Conservation (phyloP, 1,140 invertebrate species). For the Proales similis region DNA sequence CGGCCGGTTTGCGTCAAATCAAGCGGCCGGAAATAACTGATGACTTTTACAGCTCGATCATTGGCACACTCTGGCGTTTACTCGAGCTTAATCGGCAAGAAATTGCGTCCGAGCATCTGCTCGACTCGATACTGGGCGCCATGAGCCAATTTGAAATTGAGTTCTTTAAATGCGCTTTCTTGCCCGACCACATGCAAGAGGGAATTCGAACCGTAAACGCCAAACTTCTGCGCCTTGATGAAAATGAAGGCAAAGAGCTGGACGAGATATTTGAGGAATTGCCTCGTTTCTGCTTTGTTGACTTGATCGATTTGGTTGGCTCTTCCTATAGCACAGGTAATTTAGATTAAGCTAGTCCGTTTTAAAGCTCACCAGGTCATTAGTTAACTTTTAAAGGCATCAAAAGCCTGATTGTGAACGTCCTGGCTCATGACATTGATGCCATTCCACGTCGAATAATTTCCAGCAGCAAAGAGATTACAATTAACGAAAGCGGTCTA, state of each 20-base stretch:
- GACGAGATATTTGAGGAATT: conserved; percentile 6
- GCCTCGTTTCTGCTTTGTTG: conserved; percentile 8
- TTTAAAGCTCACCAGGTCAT: neutral
- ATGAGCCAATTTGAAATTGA: conserved; percentile 21
- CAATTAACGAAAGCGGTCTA: no score
- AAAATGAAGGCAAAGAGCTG: conserved; percentile 28
- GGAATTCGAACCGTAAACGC: neutral
- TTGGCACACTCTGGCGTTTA: conserved; percentile 12
- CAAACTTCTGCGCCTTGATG: conserved; percentile 10
- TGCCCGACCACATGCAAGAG: conserved; percentile 14
- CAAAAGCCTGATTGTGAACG: neutral
- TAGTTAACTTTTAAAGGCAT: conserved; percentile 11
- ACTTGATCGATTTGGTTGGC: conserved; percentile 27
- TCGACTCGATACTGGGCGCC: neutral
- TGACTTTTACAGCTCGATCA: neutral
- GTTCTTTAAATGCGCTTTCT: conserved; percentile 20
- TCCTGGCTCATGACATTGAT: conserved; percentile 7
- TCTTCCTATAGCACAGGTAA: no score
- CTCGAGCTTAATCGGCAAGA: conserved; percentile 5
- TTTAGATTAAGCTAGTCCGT: no score
- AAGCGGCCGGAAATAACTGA: conserved; percentile 10
- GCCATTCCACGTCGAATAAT: conserved; percentile 9
- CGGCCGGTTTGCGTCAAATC: neutral
- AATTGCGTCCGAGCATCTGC: neutral
- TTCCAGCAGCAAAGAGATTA: conserved; percentile 29